A percentile compares a stretch with the other conserved stretches of the same genome.
Conservation (phyloP, 2,113 vertebrate species). For the Conger conger region DNA sequence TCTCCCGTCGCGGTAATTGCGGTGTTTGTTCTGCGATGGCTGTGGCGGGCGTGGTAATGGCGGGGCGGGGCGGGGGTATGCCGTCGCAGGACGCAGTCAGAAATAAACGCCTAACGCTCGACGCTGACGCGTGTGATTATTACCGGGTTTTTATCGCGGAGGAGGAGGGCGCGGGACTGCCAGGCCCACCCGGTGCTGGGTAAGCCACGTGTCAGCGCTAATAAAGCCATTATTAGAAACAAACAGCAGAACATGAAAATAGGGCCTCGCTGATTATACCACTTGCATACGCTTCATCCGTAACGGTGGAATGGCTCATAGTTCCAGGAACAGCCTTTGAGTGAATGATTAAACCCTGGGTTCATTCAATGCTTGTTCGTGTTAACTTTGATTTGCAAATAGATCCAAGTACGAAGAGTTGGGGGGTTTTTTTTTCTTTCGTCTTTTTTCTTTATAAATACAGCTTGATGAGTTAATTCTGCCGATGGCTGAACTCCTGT, state of each 20-base stretch:
- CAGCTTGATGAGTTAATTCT: background rate
- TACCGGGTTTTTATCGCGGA: background rate
- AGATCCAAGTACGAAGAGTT: no score
- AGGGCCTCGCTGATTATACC: background rate
- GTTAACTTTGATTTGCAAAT: background rate
- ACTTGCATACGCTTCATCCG: background rate
- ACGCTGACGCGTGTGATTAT: background rate
- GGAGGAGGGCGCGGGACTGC: background rate
- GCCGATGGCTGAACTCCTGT: no score
- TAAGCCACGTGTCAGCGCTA: background rate
- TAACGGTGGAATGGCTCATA: background rate
- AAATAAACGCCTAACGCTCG: background rate
- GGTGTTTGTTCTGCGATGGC: background rate
- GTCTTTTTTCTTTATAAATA: no score
- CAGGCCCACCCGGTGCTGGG: background rate
- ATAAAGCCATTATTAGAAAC: background rate
- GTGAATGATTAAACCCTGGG: background rate
- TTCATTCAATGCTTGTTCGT: background rate
- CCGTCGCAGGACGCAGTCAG: background rate
- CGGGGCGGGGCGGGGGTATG: background rate
- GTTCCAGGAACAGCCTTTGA: background rate
- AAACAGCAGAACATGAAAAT: no score
- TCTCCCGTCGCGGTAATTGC: background rate
- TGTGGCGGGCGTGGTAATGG: background rate
- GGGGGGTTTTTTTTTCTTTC: no score